phyloP scores from a whole-genome alignment of 2,888 invertebrate genomes.

The Plagodis pulveraria region DNA sequence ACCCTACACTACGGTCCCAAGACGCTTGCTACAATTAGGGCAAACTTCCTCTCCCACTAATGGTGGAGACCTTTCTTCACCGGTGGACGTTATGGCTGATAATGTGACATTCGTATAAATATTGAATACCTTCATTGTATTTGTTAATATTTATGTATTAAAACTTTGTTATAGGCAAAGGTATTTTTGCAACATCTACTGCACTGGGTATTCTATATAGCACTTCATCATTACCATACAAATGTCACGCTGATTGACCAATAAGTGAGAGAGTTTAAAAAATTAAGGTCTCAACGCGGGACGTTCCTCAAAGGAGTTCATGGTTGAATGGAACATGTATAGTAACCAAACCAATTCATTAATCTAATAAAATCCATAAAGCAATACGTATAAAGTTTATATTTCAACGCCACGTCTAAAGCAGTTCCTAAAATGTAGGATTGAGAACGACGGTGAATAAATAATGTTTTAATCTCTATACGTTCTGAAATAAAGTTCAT shows the following conservation, averaged over 20 bases:
- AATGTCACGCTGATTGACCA: conserved; percentile 80
- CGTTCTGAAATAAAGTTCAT: conserved; percentile 62
- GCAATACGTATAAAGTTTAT: conserved; percentile 55
- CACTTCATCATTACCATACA: conserved; percentile 67
- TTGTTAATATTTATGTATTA: no score
- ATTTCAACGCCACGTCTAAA: conserved; percentile 56
- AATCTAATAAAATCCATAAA: conserved; percentile 54
- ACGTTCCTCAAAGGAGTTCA: conserved; percentile 83
- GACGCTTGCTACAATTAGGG: no score
- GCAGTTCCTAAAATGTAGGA: conserved; percentile 77
- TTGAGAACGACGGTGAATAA: conserved; percentile 69
- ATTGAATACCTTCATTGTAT: no score
- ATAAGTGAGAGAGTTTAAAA: conserved; percentile 81
- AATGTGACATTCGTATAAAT: no score
- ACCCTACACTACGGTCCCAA: no score
- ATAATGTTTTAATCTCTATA: conserved; percentile 69
- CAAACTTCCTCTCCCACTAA: no score
- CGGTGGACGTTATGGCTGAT: no score
- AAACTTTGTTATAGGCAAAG: conserved; percentile 24
- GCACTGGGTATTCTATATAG: conserved; percentile 41
- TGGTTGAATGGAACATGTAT: conserved; percentile 82
- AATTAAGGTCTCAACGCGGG: conserved; percentile 82
- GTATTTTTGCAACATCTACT: conserved; percentile 55
- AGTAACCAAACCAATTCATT: conserved; percentile 54
- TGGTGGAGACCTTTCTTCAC: no score